Percentiles rank a stretch among this genome's conserved stretches.
phyloP scores from a whole-genome alignment of 2,888 invertebrate species.

The Tetanocera ferruginea region DNA sequence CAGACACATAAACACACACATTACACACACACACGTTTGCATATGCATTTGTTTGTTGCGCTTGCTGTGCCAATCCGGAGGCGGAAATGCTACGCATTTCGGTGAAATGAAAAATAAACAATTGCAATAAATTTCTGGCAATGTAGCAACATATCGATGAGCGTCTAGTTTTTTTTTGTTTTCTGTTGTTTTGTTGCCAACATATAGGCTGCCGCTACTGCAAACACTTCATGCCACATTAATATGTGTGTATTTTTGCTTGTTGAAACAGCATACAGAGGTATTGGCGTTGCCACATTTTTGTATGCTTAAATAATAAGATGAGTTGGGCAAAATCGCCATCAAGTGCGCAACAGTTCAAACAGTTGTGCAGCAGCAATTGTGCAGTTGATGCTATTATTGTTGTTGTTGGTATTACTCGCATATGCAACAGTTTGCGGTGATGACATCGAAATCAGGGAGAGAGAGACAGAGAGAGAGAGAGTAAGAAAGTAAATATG shows the following conservation, averaged over 20 bases:
- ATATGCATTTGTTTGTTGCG: slow-evolving; percentile 13
- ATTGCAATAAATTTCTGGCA: background rate
- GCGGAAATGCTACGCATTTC: slow-evolving; percentile 18
- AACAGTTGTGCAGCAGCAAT: background rate
- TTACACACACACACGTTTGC: background rate
- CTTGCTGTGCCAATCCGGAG: background rate
- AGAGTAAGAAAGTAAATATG: background rate
- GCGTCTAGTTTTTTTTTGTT: background rate
- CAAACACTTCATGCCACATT: background rate
- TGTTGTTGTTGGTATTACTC: background rate
- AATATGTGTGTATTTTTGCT: background rate
- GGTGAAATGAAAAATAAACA: slow-evolving; percentile 31
- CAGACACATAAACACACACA: background rate
- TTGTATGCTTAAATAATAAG: background rate
- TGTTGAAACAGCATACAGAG: background rate
- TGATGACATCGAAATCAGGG: background rate
- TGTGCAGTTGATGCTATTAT: background rate
- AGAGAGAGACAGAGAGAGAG: background rate
- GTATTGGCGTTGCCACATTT: slow-evolving; percentile 15
- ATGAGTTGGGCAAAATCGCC: slow-evolving; percentile 3
- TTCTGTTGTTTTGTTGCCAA: background rate
- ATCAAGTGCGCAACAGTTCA: slow-evolving; percentile 20
- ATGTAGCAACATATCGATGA: background rate
- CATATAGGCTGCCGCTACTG: background rate
- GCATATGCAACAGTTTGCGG: slow-evolving; percentile 22